Evolutionary conservation across 2,888 invertebrate species (phyloP), one percentile per base, ranked within the genome.

Genomic region (Poecilus cupreus): DNA sequence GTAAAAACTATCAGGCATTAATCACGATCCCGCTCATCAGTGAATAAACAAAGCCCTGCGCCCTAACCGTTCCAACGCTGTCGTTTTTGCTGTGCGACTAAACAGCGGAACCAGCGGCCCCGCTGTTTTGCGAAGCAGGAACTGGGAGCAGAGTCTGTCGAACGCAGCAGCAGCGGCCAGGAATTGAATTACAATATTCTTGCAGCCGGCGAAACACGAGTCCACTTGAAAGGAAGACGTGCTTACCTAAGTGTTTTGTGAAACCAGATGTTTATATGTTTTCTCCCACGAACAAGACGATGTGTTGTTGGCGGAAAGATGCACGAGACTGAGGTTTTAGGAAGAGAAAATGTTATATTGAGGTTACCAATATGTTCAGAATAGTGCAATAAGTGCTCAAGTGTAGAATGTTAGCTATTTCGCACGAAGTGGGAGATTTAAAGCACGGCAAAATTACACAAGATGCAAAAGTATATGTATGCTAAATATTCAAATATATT

Each of bases 171-270:
- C 26, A 32, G 54, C 49, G 49, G 26, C 49, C 64, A 64, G 64
- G 64, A 64, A 64, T 64, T 64, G 64, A 64, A 64, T 64, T 64
- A 64, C 64, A 64, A 64, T 64, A 64, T 64, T 18, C 37, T 26
- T 64, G 37, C 64, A 37, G 26, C 32, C 32, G 64, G 18, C n/a
- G 64, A 32, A 64, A 64, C 18, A 16, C 24, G 64, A 64, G 10
- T 11, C 54, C 20, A 11, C 20, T 49, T 49, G 54, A 54, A 54
- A 54, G 22, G 54, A 32, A 32, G 32, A 32, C 54, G 54, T 16
- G 54, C 54, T 54, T 54, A 54, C 54, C 60, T 60, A 60, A 60
- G 60, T 60, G 60, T 60, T 60, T 60, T 60, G 60, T 60, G 60
- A 60, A 60, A 60, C 60, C 60, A 60, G 60, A 60, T 60, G 60